phyloP scores from a whole-genome alignment of 2,797 vertebrate genomes.

The Falco naumanni region DNA sequence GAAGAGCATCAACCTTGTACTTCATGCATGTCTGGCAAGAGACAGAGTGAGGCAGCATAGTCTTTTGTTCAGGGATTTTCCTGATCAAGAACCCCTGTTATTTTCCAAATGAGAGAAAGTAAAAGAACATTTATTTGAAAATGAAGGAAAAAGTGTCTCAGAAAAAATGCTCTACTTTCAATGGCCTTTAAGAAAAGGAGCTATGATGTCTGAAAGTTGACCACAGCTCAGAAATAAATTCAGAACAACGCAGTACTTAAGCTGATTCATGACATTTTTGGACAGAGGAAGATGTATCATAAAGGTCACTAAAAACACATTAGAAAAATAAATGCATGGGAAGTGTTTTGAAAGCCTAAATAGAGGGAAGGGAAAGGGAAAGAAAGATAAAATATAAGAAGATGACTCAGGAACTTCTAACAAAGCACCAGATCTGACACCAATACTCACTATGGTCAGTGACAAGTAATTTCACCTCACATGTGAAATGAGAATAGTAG shows the following conservation, averaged over 20 bases:
- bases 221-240: neutral
- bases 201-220: neutral
- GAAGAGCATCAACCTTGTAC: neutral
- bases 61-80: neutral
- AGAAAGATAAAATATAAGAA: neutral
- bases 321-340: neutral
- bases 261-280: neutral
- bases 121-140: neutral
- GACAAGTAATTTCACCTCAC: neutral
- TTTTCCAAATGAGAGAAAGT: neutral
- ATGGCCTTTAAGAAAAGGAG: neutral
- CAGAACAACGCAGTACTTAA: fast-evolving
- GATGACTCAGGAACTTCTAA: neutral
- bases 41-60: neutral
- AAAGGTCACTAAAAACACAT: neutral
- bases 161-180: neutral
- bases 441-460: neutral
- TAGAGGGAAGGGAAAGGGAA: neutral
- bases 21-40: neutral
- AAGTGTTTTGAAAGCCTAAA: neutral
- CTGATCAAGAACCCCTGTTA: neutral
- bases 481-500: neutral
- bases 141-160: neutral
- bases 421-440: neutral
- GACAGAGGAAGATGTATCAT: neutral